Evolutionary conservation across 2,113 vertebrate genomes (phyloP), one percentile per base, ranked within the genome.

Genomic region (Gobiocypris rarus): DNA sequence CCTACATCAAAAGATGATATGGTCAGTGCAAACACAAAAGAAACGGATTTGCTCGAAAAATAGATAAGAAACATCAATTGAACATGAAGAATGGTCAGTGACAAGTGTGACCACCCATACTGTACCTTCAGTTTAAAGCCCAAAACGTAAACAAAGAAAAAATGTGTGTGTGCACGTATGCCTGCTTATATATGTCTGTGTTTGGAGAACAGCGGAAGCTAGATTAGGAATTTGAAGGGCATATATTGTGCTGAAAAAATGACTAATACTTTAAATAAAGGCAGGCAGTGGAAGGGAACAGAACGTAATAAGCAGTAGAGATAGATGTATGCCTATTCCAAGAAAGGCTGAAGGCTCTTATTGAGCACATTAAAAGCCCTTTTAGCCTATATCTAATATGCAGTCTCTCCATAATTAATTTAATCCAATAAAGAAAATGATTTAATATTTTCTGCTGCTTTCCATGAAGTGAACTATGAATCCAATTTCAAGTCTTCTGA

Each of bases 401-500:
- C 84, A 87, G 89, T 92, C 85, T 67, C 84, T 88, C 87, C 83
- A 78, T 91, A 90, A 92, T 93, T 93, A 91, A 92, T 93, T 91
- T 91, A 91, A 93, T 92, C 86, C 28, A 81, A 81, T 81, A 70
- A 80, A 38, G 78, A 67, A 70, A 69, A 56, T 81, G 22, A 81
- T 81, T 70, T 70, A 70, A 88, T 86, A 90, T 94, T 91, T 92
- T 92, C 86, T 82, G 85, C 88, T 90, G 86, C 89, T 89, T 90
- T 86, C 86, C 91, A 88, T 92, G 84, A 83, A 78, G 58, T 88
- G 87, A 92, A 91, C 86, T 89, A 89, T 83, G 81, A 91, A 92
- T 91, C 90, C 86, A 92, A 90, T 89, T 92, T 93, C 88, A 88
- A 90, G 87, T 91, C 84, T 50, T 79, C 86, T 77, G 86, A 85